A percentile compares a stretch with the other conserved stretches of the same genome.
Conservation (phyloP, 2,113 vertebrate species). For the Thryonomys swinderianus region DNA sequence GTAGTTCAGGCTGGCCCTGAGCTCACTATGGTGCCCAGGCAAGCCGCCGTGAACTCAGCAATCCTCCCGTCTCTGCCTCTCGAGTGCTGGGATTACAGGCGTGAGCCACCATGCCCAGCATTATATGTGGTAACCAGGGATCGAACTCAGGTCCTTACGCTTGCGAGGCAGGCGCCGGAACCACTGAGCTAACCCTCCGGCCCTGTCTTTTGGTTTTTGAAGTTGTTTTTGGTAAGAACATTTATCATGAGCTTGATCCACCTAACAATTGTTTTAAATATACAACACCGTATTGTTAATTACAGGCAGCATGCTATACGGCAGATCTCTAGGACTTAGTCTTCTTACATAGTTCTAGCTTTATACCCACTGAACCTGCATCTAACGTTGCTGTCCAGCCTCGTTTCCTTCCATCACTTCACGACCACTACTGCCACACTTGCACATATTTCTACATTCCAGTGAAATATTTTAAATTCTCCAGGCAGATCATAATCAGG, state of each 20-base stretch:
- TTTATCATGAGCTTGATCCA: background rate
- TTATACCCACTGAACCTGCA: background rate
- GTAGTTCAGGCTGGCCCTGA: too few relatives aligned
- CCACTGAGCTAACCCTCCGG: too few relatives aligned
- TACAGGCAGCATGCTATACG: too few relatives aligned
- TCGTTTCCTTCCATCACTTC: background rate
- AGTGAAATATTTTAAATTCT: slow-evolving; percentile 10
- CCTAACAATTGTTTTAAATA: background rate
- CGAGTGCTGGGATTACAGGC: too few relatives aligned
- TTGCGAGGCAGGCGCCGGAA: too few relatives aligned
- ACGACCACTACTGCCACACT: background rate
- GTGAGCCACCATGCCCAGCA: too few relatives aligned
- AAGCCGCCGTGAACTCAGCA: too few relatives aligned
- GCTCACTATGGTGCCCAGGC: too few relatives aligned
- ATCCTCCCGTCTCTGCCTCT: too few relatives aligned
- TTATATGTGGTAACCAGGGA: too few relatives aligned
- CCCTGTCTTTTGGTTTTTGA: background rate
- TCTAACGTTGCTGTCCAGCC: background rate
- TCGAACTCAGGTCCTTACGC: too few relatives aligned
- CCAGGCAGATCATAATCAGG: background rate
- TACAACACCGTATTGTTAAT: background rate
- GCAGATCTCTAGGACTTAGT: background rate
- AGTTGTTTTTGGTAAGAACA: background rate
- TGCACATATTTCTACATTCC: too few relatives aligned
- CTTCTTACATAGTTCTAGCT: background rate